Evolutionary conservation across 2,797 vertebrate species (phyloP).

Genomic region (Clarias platycephalus): DNA sequence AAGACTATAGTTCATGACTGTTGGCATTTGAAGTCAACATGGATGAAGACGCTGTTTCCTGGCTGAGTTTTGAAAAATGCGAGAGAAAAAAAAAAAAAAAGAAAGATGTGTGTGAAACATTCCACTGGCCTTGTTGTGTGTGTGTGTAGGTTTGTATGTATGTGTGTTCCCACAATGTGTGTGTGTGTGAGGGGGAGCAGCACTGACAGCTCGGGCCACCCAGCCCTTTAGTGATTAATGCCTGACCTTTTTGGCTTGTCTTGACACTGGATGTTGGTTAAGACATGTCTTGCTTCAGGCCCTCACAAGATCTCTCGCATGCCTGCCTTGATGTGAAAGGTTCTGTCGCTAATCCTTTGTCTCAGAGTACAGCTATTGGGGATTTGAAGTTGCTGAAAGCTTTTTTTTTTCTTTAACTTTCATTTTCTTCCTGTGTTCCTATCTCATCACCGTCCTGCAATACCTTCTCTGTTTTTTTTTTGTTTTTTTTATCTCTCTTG

Average conservation of each 20-base stretch:
- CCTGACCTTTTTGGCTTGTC: slow-evolving; percentile 44
- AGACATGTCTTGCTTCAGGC: slow-evolving; percentile 38
- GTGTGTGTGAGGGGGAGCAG: slow-evolving; percentile 3
- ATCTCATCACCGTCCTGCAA: background rate
- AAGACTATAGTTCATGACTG: slow-evolving; percentile 31
- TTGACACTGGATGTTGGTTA: slow-evolving; percentile 50
- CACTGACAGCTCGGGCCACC: slow-evolving; percentile 47
- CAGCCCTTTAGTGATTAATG: slow-evolving; percentile 51
- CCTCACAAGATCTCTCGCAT: slow-evolving; percentile 21
- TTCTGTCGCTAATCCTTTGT: slow-evolving; percentile 34
- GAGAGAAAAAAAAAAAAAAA: background rate
- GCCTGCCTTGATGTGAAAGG: slow-evolving; percentile 29
- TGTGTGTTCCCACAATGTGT: background rate
- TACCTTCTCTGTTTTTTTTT: background rate
- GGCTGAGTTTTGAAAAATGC: slow-evolving; percentile 17
- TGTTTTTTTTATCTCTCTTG: background rate
- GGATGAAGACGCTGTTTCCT: slow-evolving; percentile 23
- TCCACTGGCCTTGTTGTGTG: slow-evolving; percentile 26
- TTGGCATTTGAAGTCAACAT: slow-evolving; percentile 13
- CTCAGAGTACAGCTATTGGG: slow-evolving; percentile 8
- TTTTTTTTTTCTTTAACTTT: background rate
- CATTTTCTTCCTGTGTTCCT: slow-evolving; percentile 6
- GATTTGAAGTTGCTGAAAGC: background rate
- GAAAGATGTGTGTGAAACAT: slow-evolving; percentile 19
- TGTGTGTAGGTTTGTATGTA: slow-evolving; percentile 1